These are phyloP conservation scores for Molossus molossus DNA, from an alignment of 2,797 vertebrate genomes.

Conservation along the genomic window DNA sequence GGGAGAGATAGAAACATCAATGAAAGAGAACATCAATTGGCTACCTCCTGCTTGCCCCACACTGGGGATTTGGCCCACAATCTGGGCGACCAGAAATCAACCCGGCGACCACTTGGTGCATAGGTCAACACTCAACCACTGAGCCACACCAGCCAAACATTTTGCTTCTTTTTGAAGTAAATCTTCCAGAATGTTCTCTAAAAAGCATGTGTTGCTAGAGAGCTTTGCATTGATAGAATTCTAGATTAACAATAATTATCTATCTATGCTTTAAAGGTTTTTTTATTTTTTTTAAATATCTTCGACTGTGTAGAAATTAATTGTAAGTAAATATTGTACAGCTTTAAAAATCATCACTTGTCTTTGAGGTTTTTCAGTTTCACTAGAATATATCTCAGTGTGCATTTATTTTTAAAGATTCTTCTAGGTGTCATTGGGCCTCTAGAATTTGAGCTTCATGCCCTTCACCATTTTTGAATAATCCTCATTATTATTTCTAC, in stretches of 20 bases:
- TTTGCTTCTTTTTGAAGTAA: conserved; percentile 24
- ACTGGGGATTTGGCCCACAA: too few relatives aligned
- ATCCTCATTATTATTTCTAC: background rate
- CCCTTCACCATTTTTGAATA: background rate
- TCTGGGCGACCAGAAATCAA: too few relatives aligned
- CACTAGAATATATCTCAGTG: background rate
- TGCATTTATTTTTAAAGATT: conserved; percentile 10
- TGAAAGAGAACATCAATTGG: too few relatives aligned
- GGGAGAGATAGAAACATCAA: too few relatives aligned
- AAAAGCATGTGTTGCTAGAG: background rate
- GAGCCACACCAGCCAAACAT: background rate
- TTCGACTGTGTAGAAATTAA: conserved; percentile 17
- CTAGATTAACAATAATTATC: background rate
- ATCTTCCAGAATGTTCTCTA: background rate
- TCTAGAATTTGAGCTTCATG: background rate
- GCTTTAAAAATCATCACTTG: background rate
- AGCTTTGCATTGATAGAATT: background rate
- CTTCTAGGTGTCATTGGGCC: background rate
- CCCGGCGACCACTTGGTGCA: too few relatives aligned
- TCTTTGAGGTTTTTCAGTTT: conserved; percentile 7
- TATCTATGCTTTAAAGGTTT: background rate
- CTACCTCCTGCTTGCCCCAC: too few relatives aligned
- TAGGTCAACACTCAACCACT: too few relatives aligned
- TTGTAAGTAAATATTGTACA: background rate
- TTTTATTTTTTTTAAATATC: background rate